A percentile compares a stretch with the other conserved stretches of the same genome.
Conservation (phyloP, 2,888 invertebrate genomes). For the Ornithoptera priamus region DNA sequence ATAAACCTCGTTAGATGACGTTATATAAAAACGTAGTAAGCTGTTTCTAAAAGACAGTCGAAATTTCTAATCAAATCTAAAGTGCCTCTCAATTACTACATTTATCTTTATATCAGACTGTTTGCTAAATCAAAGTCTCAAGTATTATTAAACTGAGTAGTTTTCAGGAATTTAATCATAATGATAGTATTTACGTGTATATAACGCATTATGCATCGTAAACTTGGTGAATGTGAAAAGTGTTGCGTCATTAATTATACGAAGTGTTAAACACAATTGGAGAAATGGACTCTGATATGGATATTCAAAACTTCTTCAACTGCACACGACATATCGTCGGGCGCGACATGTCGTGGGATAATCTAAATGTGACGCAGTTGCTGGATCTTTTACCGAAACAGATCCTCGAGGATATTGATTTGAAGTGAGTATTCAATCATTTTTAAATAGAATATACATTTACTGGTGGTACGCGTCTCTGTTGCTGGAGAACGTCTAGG, state of each 20-base stretch:
- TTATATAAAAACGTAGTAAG: too few species aligned
- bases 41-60: too few species aligned
- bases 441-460: background rate
- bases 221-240: background rate
- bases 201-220: background rate
- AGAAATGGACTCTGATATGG: constrained; percentile 66
- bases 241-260: background rate
- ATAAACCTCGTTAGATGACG: too few species aligned
- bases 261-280: constrained; percentile 26
- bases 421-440: constrained; percentile 59
- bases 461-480: too few species aligned
- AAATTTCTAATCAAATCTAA: too few species aligned
- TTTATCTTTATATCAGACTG: too few species aligned
- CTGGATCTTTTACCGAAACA: constrained; percentile 63
- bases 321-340: constrained; percentile 69
- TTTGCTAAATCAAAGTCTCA: too few species aligned
- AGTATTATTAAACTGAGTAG: too few species aligned
- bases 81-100: too few species aligned
- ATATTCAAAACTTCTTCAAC: constrained; percentile 68
- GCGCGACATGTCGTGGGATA: constrained; percentile 57
- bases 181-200: background rate
- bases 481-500: too few species aligned
- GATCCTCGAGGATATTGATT: constrained; percentile 64
- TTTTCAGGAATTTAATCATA: too few species aligned
- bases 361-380: constrained; percentile 66